Percentiles rank a stretch among this genome's conserved stretches.
Evolutionary conservation across 2,888 invertebrate species (phyloP).

Genomic region (Iselma pallidipennis): DNA sequence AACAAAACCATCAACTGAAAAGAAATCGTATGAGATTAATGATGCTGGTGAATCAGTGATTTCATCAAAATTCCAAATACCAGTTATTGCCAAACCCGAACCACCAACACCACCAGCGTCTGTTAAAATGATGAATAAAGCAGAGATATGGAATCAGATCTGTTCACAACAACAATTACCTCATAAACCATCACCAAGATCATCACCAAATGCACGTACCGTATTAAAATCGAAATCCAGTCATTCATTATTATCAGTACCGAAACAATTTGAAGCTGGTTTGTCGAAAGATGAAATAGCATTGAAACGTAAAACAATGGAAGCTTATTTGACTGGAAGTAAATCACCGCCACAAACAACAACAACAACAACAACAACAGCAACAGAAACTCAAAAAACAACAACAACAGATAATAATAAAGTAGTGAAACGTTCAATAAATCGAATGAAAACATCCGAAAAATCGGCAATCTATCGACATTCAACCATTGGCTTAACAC

Average conservation of each 20-base stretch:
- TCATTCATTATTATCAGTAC: slow-evolving; percentile 72
- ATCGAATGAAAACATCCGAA: slow-evolving; percentile 59
- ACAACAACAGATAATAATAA: slow-evolving; percentile 31
- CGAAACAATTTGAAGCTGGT: slow-evolving; percentile 81
- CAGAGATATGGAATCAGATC: slow-evolving; percentile 82
- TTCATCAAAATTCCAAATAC: slow-evolving; percentile 56
- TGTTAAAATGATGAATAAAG: slow-evolving; percentile 63
- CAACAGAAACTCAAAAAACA: no score
- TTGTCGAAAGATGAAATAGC: slow-evolving; percentile 67
- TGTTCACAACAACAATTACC: slow-evolving; percentile 50
- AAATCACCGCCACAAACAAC: slow-evolving; percentile 56
- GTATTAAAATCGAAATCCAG: slow-evolving; percentile 71
- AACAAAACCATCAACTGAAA: slow-evolving; percentile 22
- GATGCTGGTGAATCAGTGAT: slow-evolving; percentile 54
- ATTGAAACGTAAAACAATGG: slow-evolving; percentile 74
- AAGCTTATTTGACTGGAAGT: slow-evolving; percentile 67
- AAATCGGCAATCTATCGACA: slow-evolving; percentile 54
- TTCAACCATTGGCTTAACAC: slow-evolving; percentile 61
- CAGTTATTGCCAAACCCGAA: slow-evolving; percentile 40
- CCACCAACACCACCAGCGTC: slow-evolving; percentile 39
- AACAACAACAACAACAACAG: not conserved
- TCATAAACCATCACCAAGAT: slow-evolving; percentile 49
- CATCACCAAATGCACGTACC: slow-evolving; percentile 55
- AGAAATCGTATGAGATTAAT: slow-evolving; percentile 48
- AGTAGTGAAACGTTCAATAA: slow-evolving; percentile 45